Conservation (phyloP, 2,888 invertebrate species). For the Sisyra nigra region DNA sequence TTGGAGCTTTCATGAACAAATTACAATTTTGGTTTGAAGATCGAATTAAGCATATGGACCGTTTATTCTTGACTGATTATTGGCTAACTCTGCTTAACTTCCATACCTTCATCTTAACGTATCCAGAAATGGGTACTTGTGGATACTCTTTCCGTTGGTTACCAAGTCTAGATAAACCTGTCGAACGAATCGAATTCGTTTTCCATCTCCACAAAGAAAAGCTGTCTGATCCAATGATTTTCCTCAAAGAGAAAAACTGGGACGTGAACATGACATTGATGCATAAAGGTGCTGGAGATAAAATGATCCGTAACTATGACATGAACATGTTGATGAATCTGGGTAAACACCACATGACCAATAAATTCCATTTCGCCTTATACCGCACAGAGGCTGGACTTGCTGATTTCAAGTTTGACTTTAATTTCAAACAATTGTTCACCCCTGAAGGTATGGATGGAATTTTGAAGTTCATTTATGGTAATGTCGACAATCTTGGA, state of each 20-base stretch:
- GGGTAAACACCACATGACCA: conserved; percentile 19
- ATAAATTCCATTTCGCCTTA: conserved; percentile 19
- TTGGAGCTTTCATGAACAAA: conserved; percentile 6
- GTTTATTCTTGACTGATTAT: conserved; percentile 10
- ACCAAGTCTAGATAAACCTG: conserved; percentile 19
- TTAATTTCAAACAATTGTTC: conserved; percentile 22
- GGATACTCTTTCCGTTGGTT: conserved; percentile 17
- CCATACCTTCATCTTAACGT: conserved; percentile 7
- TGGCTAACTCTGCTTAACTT: conserved; percentile 10
- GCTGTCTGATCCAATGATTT: no score
- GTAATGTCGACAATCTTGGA: conserved; percentile 19
- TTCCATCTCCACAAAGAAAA: conserved; percentile 17
- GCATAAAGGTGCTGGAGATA: conserved; percentile 20
- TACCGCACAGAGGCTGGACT: conserved; percentile 20
- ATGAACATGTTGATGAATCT: conserved; percentile 18
- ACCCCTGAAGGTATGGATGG: conserved; percentile 19
- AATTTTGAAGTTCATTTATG: conserved; percentile 20
- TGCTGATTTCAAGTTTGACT: conserved; percentile 22
- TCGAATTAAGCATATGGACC: conserved; percentile 10
- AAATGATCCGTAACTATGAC: conserved; percentile 21
- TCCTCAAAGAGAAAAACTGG: no score
- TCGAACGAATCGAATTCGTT: conserved; percentile 19
- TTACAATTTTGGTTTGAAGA: background rate
- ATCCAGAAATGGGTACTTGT: conserved; percentile 18
- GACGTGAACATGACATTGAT: conserved; percentile 18